A percentile compares a stretch with the other conserved stretches of the same genome.
phyloP scores from a whole-genome alignment of 2,113 vertebrate species.

The Chaetorhynchus papuensis region DNA sequence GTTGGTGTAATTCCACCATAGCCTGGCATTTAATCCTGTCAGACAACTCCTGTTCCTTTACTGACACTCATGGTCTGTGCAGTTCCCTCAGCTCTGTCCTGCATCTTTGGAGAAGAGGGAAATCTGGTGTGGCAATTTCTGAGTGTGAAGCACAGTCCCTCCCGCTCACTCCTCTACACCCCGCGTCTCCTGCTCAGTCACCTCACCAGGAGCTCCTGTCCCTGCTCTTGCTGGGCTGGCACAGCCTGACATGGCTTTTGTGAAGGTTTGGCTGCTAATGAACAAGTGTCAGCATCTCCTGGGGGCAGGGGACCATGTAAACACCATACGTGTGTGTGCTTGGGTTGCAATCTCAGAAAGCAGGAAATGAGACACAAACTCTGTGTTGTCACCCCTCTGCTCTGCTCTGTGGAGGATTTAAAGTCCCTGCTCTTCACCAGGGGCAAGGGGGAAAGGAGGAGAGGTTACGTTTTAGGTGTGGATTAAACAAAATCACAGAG shows the following conservation, averaged over 20 bases:
- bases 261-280: neutral
- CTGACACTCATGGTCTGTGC: neutral
- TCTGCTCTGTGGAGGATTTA: neutral
- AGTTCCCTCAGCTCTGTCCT: neutral
- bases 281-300: neutral
- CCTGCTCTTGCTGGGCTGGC: neutral
- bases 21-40: neutral
- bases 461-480: neutral
- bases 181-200: fast-evolving
- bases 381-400: neutral
- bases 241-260: neutral
- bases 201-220: neutral
- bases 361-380: neutral
- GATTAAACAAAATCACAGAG: neutral
- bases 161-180: neutral
- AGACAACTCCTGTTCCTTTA: neutral
- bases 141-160: neutral
- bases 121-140: neutral
- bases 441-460: neutral
- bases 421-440: neutral
- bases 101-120: neutral
- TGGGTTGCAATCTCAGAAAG: neutral
- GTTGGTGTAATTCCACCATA: neutral
- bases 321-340: neutral
- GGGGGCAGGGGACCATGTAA: neutral